Conservation (phyloP, 2,888 invertebrate species). For the Seira sanloemensis region DNA sequence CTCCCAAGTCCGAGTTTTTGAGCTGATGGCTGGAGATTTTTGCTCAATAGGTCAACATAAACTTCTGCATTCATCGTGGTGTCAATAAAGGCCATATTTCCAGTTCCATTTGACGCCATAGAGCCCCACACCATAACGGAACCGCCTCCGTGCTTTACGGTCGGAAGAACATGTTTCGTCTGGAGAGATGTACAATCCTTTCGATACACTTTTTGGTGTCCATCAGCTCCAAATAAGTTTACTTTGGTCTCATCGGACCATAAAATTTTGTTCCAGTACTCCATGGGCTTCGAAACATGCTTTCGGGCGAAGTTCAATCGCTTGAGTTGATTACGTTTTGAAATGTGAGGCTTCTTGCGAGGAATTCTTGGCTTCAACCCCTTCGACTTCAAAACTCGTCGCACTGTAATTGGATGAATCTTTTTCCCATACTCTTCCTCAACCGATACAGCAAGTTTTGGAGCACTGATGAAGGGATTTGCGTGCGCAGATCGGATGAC, state of each 20-base stretch:
- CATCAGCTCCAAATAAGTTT: slow-evolving; percentile 30
- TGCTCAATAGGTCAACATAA: slow-evolving; percentile 21
- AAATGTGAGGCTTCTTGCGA: slow-evolving; percentile 27
- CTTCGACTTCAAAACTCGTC: not conserved
- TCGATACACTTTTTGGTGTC: slow-evolving; percentile 8
- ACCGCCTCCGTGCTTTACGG: slow-evolving; percentile 40
- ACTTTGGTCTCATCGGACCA: slow-evolving; percentile 51
- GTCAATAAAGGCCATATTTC: slow-evolving; percentile 42
- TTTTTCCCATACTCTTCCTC: not conserved
- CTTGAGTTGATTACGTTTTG: not conserved
- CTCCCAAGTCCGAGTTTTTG: slow-evolving; percentile 28
- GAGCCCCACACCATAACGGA: slow-evolving; percentile 49
- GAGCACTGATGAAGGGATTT: not conserved
- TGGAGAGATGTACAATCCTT: slow-evolving; percentile 34
- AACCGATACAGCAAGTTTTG: not conserved
- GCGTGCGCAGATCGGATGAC: not conserved
- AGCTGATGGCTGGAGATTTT: slow-evolving; percentile 26
- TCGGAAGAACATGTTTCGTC: slow-evolving; percentile 19
- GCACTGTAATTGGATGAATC: not conserved
- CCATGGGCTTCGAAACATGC: not conserved
- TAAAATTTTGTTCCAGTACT: slow-evolving; percentile 21
- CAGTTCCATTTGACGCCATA: slow-evolving; percentile 26
- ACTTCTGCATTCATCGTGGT: slow-evolving; percentile 37
- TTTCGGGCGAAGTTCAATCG: not conserved
- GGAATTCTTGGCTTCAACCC: not conserved